Evolutionary conservation across 2,113 vertebrate genomes (phyloP).

Genomic region (Myxocyprinus asiaticus): DNA sequence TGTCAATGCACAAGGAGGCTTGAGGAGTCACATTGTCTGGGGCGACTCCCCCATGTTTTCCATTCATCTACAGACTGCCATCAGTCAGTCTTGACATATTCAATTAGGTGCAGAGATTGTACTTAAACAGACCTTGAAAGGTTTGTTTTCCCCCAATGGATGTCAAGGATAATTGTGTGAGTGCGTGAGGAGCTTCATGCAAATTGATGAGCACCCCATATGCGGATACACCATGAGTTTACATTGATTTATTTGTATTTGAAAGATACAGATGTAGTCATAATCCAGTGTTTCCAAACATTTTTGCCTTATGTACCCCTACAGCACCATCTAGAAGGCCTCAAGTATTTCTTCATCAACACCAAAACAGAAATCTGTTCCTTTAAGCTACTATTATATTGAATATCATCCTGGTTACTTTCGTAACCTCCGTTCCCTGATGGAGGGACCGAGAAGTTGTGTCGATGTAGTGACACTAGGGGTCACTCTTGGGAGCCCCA

Average conservation of each 20-base stretch:
- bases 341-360: too few relatives aligned
- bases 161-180: conserved; percentile 57
- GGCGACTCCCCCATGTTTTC: conserved; percentile 19
- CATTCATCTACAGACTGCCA: conserved; percentile 30
- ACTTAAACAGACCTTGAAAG: conserved; percentile 61
- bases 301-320: too few relatives aligned
- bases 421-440: too few relatives aligned
- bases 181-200: conserved; percentile 26
- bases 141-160: conserved; percentile 54
- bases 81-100: conserved; percentile 55
- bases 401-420: too few relatives aligned
- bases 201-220: neutral
- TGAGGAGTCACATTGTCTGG: conserved; percentile 44
- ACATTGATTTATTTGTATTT: too few relatives aligned
- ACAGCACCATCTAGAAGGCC: too few relatives aligned
- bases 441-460: too few relatives aligned
- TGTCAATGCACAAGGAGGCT: neutral
- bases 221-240: neutral
- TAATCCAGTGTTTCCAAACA: too few relatives aligned
- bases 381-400: neutral
- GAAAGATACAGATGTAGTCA: too few relatives aligned
- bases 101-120: conserved; percentile 59
- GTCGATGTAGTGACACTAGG: too few relatives aligned
- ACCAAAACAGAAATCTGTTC: neutral
- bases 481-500: too few relatives aligned